Conservation (phyloP, 2,797 vertebrate species). For the Halcyon smyrnensis region DNA sequence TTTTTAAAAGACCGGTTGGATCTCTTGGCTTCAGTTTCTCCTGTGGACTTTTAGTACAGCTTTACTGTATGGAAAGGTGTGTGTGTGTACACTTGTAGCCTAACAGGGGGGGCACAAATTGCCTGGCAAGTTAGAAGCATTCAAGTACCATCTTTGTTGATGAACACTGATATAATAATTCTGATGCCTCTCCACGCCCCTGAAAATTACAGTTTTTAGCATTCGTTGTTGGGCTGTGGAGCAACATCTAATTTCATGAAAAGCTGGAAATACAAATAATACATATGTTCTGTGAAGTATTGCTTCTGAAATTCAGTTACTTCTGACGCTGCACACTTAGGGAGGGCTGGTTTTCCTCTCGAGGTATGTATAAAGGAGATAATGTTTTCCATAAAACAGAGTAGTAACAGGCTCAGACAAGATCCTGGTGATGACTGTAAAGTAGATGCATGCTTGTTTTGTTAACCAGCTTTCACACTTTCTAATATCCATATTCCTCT, state of each 20-base stretch:
- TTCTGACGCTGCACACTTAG: neutral
- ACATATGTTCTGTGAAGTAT: neutral
- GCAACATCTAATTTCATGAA: neutral
- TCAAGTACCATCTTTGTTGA: constrained; percentile 12
- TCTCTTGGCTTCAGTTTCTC: neutral
- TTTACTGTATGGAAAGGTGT: neutral
- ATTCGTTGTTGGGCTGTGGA: neutral
- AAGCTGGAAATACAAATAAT: neutral
- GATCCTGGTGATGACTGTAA: constrained; percentile 35
- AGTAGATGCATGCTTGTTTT: constrained; percentile 14
- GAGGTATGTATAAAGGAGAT: constrained; percentile 2
- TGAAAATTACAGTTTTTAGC: neutral
- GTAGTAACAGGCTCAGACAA: constrained; percentile 42
- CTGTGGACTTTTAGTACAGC: neutral
- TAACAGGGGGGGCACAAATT: neutral
- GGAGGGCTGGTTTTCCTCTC: neutral
- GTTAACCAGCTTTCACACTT: constrained; percentile 12
- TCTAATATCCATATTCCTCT: neutral
- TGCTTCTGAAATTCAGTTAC: constrained; percentile 1
- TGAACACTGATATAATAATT: neutral
- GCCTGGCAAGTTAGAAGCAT: neutral
- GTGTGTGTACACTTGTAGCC: neutral
- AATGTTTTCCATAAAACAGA: constrained; percentile 21
- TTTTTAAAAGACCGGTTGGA: neutral
- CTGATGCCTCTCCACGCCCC: neutral